Evolutionary conservation across 2,113 vertebrate genomes (phyloP).

Genomic region (Hippocampus guttulatus): DNA sequence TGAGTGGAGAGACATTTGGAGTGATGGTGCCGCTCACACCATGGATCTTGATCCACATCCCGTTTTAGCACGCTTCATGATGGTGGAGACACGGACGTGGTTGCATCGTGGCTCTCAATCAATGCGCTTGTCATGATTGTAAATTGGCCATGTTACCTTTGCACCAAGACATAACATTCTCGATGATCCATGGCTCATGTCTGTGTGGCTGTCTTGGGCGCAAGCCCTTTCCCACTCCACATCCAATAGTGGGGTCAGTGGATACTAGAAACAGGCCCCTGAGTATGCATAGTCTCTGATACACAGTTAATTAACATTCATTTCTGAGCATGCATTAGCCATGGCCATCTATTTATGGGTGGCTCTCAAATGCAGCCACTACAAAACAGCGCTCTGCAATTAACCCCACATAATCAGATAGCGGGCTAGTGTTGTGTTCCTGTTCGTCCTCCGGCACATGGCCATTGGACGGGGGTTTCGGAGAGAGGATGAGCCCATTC

Average conservation of each 20-base stretch:
- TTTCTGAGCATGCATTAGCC: slow-evolving; percentile 74
- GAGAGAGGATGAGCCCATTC: slow-evolving; percentile 71
- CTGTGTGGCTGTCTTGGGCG: slow-evolving; percentile 42
- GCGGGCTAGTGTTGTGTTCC: slow-evolving; percentile 68
- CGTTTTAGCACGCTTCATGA: slow-evolving; percentile 20
- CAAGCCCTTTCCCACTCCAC: slow-evolving; percentile 46
- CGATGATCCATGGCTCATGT: slow-evolving; percentile 29
- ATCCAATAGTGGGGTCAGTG: slow-evolving; percentile 55
- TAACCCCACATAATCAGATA: slow-evolving; percentile 80
- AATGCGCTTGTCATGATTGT: slow-evolving; percentile 33
- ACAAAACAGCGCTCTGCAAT: slow-evolving; percentile 78
- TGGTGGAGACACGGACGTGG: slow-evolving; percentile 20
- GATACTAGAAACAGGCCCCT: slow-evolving; percentile 60
- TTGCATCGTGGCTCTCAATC: slow-evolving; percentile 33
- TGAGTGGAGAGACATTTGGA: slow-evolving; percentile 9
- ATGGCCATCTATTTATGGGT: slow-evolving; percentile 75
- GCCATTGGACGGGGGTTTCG: slow-evolving; percentile 68
- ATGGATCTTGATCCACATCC: slow-evolving; percentile 13
- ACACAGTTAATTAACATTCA: slow-evolving; percentile 75
- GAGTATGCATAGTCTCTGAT: slow-evolving; percentile 62
- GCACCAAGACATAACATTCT: slow-evolving; percentile 42
- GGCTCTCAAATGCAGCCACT: slow-evolving; percentile 74
- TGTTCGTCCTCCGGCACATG: slow-evolving; percentile 71
- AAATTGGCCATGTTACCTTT: slow-evolving; percentile 43
- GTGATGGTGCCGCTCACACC: slow-evolving; percentile 5